Conservation (phyloP, 30 jellyfish, hydroid and myxozoan species). For the Cassiopea xamachana region DNA sequence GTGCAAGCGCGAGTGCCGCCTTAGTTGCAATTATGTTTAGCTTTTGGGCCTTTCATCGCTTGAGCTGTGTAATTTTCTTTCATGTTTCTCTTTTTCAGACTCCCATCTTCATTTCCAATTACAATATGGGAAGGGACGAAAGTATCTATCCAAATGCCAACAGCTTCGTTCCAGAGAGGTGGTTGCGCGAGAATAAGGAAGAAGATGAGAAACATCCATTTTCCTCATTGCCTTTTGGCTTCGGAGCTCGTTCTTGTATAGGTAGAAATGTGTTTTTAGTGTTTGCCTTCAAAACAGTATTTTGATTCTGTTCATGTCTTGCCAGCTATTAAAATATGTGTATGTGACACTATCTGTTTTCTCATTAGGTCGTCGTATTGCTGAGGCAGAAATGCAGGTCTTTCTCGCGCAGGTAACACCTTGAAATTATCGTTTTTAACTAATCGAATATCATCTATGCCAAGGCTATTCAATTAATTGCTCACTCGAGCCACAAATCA, state of each 20-base stretch:
- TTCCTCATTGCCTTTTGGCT: conserved; percentile 47
- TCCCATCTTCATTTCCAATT: background rate
- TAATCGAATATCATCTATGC: too few species aligned
- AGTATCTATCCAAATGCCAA: conserved; percentile 31
- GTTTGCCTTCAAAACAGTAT: background rate
- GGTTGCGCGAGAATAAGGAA: conserved; percentile 49
- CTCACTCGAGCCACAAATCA: too few species aligned
- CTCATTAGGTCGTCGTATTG: conserved; percentile 46
- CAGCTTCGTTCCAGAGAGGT: conserved; percentile 64
- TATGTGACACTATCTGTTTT: background rate
- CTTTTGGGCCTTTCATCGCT: background rate
- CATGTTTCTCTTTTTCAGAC: background rate
- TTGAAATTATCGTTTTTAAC: too few species aligned
- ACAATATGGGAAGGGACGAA: conserved; percentile 35
- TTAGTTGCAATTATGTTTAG: background rate
- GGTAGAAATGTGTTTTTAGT: conserved; percentile 31
- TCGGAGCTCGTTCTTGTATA: conserved; percentile 40
- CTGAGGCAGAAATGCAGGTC: conserved; percentile 47
- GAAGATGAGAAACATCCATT: conserved; percentile 24
- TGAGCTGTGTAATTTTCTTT: background rate
- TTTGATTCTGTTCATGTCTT: background rate
- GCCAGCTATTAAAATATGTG: background rate
- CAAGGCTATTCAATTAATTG: too few species aligned
- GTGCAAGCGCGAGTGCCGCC: background rate
- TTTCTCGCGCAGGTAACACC: background rate